Evolutionary conservation across 2,888 invertebrate genomes (phyloP).

Genomic region (Cephus pygmeus): DNA sequence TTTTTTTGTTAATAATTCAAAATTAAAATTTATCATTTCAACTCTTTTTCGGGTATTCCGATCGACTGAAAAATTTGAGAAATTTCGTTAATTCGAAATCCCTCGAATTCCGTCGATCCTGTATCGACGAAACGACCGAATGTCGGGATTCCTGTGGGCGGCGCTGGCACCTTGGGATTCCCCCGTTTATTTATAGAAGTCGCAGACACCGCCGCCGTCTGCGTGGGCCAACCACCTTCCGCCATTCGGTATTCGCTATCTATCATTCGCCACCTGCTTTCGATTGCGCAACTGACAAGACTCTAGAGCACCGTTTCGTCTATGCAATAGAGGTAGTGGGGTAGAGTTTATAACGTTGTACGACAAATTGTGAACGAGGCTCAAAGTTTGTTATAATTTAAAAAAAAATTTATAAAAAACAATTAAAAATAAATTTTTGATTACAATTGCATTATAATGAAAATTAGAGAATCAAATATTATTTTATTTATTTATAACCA

Average conservation of each 20-base stretch:
- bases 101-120: background rate
- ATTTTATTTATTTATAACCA: background rate
- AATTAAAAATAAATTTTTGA: background rate
- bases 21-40: no score
- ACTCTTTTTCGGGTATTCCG: no score
- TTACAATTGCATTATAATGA: background rate
- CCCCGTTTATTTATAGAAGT: conserved; percentile 56
- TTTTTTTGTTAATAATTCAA: no score
- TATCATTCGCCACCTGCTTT: conserved; percentile 3
- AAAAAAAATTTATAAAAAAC: background rate
- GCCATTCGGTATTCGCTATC: conserved; percentile 11
- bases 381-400: background rate
- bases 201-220: conserved; percentile 31
- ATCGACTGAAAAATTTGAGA: no score
- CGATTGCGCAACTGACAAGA: conserved; percentile 19
- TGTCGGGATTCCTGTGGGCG: conserved; percentile 23
- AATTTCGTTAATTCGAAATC: background rate
- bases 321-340: background rate
- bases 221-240: conserved; percentile 44
- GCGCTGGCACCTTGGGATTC: conserved; percentile 40
- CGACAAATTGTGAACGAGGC: background rate
- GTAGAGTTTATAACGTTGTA: background rate
- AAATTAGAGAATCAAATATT: background rate
- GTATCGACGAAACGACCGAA: conserved; percentile 2
- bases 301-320: background rate